These are phyloP conservation scores for Synergus gifuensis DNA, from an alignment of 2,888 invertebrate genomes.

Conservation along the genomic window DNA sequence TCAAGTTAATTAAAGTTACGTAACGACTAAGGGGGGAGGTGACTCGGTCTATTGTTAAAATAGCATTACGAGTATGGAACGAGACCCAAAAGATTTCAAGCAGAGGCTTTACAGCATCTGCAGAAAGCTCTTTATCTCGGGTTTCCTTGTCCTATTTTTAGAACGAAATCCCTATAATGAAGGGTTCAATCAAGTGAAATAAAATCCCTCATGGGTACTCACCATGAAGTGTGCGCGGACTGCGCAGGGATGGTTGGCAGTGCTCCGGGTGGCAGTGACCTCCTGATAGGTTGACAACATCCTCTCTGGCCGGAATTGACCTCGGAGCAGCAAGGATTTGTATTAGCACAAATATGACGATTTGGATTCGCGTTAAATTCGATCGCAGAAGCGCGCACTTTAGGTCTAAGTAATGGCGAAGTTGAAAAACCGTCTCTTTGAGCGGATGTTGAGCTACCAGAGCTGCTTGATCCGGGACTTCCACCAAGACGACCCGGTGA, in stretches of 20 bases:
- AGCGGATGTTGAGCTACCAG: conserved; percentile 78
- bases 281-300: conserved; percentile 81
- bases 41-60: no score
- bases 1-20: no score
- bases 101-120: no score
- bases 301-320: conserved; percentile 80
- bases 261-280: conserved; percentile 81
- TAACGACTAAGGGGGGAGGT: no score
- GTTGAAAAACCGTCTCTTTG: conserved; percentile 75
- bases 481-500: conserved; percentile 73
- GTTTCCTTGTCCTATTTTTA: no score
- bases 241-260: conserved; percentile 71
- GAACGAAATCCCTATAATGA: not conserved
- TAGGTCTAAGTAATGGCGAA: conserved; percentile 77
- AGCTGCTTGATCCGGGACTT: conserved; percentile 79
- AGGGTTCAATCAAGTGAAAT: not conserved
- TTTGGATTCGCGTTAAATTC: conserved; percentile 64
- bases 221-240: conserved; percentile 72
- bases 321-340: conserved; percentile 77
- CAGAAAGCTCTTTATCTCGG: no score
- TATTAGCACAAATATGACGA: conserved; percentile 67
- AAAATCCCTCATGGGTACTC: conserved; percentile 55
- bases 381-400: conserved; percentile 73
- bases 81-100: no score
- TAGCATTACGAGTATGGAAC: no score